Evolutionary conservation across 2,113 vertebrate genomes (phyloP).

Genomic region (Sinocyclocheilus rhinocerous): DNA sequence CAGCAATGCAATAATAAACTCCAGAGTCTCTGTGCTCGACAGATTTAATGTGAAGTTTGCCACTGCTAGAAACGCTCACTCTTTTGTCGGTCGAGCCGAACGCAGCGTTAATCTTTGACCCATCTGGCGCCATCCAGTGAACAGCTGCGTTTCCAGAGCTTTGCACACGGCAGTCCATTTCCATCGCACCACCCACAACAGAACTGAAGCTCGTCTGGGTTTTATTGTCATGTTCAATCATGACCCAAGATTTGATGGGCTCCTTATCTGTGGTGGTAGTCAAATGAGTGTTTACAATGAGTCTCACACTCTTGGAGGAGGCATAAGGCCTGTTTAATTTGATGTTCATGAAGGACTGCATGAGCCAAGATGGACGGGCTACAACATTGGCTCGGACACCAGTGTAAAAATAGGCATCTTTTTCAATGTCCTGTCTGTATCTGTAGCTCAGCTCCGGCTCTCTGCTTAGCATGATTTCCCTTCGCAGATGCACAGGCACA

Average conservation of each 20-base stretch:
- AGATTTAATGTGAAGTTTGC: constrained; percentile 74
- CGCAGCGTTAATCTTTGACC: constrained; percentile 76
- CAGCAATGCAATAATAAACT: constrained; percentile 83
- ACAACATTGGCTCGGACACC: constrained; percentile 82
- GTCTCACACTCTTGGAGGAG: constrained; percentile 76
- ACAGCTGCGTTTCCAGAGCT: constrained; percentile 79
- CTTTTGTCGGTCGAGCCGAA: constrained; percentile 67
- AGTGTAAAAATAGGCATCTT: constrained; percentile 86
- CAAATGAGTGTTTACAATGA: constrained; percentile 77
- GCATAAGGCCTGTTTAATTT: constrained; percentile 85
- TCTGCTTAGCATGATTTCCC: constrained; percentile 76
- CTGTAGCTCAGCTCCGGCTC: constrained; percentile 74
- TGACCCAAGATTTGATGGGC: constrained; percentile 78
- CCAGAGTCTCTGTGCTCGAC: constrained; percentile 78
- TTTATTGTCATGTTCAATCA: constrained; percentile 77
- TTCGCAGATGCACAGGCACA: constrained; percentile 82
- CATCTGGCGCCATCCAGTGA: constrained; percentile 86
- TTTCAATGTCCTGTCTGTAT: constrained; percentile 82
- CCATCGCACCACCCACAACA: constrained; percentile 73
- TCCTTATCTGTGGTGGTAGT: constrained; percentile 66
- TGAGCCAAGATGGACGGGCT: constrained; percentile 83
- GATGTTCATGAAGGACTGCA: constrained; percentile 82
- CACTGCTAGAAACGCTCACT: constrained; percentile 71
- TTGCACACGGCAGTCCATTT: constrained; percentile 79
- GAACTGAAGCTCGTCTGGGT: constrained; percentile 64